Conservation (phyloP, 2,888 invertebrate species). For the Rhagium mordax region DNA sequence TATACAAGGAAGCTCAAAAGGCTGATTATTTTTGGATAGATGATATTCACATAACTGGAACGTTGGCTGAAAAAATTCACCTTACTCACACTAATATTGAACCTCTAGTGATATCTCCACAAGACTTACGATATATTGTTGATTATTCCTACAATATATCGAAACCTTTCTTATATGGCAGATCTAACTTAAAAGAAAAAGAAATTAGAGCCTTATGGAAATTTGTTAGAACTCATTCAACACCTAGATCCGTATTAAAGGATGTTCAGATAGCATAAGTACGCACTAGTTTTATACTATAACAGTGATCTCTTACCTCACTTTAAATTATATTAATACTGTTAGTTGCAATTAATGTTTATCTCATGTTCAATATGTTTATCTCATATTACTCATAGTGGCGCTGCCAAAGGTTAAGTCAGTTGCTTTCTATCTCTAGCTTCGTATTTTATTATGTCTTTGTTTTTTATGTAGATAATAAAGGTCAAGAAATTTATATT, state of each 20-base stretch:
- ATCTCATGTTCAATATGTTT: not conserved
- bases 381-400: not conserved
- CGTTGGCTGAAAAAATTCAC: slow-evolving; percentile 73
- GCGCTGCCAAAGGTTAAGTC: not conserved
- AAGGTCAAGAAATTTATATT: too few relatives aligned
- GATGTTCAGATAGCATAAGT: slow-evolving; percentile 9
- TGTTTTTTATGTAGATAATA: too few relatives aligned
- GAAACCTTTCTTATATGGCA: slow-evolving; percentile 73
- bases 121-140: slow-evolving; percentile 44
- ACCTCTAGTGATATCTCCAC: slow-evolving; percentile 51
- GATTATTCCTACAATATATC: slow-evolving; percentile 48
- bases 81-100: slow-evolving; percentile 72
- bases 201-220: slow-evolving; percentile 73
- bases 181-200: slow-evolving; percentile 71
- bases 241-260: slow-evolving; percentile 52
- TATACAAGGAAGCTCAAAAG: slow-evolving; percentile 72
- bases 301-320: slow-evolving; percentile 4
- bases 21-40: slow-evolving; percentile 82
- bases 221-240: slow-evolving; percentile 60
- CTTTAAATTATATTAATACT: not conserved
- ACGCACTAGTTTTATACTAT: not conserved
- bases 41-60: slow-evolving; percentile 81
- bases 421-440: too few relatives aligned
- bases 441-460: too few relatives aligned
- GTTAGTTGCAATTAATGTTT: not conserved